Base-by-base conservation (phyloP, 2,888 invertebrate genomes). In the Metallyticus violacea region DNA sequence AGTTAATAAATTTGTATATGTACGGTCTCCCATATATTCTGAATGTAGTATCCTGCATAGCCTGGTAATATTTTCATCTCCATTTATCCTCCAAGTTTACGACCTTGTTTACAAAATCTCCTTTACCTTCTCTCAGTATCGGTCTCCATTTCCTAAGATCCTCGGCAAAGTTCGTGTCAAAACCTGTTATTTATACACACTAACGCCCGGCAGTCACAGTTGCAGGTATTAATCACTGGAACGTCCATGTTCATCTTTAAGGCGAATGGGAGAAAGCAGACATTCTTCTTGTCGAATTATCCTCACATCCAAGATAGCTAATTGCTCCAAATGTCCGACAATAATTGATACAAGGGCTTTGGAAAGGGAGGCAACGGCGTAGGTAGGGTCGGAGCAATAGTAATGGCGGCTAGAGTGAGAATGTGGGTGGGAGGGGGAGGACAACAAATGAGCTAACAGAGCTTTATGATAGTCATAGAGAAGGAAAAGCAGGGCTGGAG, bases 261-360 rank as follows among this genome's bases (percentile, higher is more conserved):
- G 77, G 27, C 83, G 77, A n/a, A 29, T 7, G 28, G 83, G 27
- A 77, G 27, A 79, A 62, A 81, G 79, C 79, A 85, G 79, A 79
- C 87, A 87, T 87, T 87, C 87, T 87, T 87, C 87, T 85, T 87
- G 85, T 85, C 87, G 85, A 86, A 87, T 87, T 87, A 87, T 85
- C 87, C 82, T 81, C 85, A 85, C 85, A 85, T 87, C 81, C 78
- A 78, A 87, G 83, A 83, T 83, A 85, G 85, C 85, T 87, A 87
- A 87, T 87, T 87, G 85, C 85, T 79, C 85, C 85, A 77, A 85
- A 85, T 87, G 85, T 87, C 87, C 87, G 62, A 85, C 87, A 84
- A 85, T 85, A 85, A 87, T 81, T 87, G 87, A 87, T 87, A 87
- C 87, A 85, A 78, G 87, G 77, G 83, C 28, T 27, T 82, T 77